Percentiles rank a stretch among this genome's conserved stretches.
Evolutionary conservation across 2,888 invertebrate genomes (phyloP).

Genomic region (Cordilura impudica): DNA sequence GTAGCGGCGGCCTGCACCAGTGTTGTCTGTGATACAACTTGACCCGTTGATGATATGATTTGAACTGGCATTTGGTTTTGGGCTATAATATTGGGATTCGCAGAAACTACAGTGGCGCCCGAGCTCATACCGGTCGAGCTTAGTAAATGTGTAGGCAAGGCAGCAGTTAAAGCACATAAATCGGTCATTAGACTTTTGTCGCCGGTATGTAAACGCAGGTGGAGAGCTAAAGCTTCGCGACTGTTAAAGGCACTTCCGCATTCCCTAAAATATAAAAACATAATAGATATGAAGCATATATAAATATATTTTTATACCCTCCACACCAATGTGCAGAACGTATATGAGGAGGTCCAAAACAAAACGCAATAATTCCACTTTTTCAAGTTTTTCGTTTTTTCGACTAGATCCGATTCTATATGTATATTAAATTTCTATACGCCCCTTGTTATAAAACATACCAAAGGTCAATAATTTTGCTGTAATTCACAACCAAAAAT

Average conservation of each 20-base stretch:
- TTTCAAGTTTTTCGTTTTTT: no score
- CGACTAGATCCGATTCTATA: no score
- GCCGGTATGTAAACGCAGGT: slow-evolving; percentile 88
- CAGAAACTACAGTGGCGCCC: slow-evolving; percentile 76
- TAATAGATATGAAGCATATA: background rate
- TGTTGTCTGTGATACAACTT: slow-evolving; percentile 77
- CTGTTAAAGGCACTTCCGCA: slow-evolving; percentile 83
- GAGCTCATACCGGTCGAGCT: slow-evolving; percentile 76
- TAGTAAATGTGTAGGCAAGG: slow-evolving; percentile 84
- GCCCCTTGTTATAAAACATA: no score
- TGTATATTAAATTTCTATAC: background rate
- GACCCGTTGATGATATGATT: slow-evolving; percentile 78
- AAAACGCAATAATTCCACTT: no score
- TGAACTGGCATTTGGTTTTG: slow-evolving; percentile 78
- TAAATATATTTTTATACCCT: no score
- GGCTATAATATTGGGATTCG: slow-evolving; percentile 76
- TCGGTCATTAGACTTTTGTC: slow-evolving; percentile 89
- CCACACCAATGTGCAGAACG: no score
- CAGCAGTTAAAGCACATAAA: slow-evolving; percentile 88
- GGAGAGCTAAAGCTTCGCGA: slow-evolving; percentile 87
- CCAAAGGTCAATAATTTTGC: no score
- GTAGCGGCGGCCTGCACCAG: slow-evolving; percentile 77
- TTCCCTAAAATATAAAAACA: slow-evolving; percentile 75
- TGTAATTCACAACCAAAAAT: no score
- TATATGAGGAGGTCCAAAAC: no score